Evolutionary conservation across 1,140 invertebrate genomes (phyloP).

Genomic region (Bombus breviceps): DNA sequence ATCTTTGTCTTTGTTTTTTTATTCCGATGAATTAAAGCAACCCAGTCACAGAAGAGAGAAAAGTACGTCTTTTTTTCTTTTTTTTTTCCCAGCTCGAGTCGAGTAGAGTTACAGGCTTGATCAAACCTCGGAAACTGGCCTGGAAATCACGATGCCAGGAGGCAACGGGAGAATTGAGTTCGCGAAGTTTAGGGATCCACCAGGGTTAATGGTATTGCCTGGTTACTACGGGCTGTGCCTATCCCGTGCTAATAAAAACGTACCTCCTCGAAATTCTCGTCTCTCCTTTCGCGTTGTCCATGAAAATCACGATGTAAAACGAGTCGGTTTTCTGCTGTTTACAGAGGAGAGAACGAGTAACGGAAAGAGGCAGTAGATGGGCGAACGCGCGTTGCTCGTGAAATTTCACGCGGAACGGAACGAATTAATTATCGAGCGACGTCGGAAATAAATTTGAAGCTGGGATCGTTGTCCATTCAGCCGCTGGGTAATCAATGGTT

Average conservation of each 20-base stretch:
- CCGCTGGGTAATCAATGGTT: conserved; percentile 34
- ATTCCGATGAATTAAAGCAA: neutral
- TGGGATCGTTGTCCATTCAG: conserved; percentile 30
- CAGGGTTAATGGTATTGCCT: conserved; percentile 76
- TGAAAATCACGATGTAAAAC: conserved; percentile 12
- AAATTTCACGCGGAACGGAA: conserved; percentile 12
- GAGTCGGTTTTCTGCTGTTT: neutral
- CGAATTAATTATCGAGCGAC: conserved; percentile 40
- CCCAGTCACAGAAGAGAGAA: neutral
- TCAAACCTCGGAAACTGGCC: conserved; percentile 3
- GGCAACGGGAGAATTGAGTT: conserved; percentile 72
- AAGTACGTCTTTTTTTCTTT: neutral
- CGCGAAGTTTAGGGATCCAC: conserved; percentile 72
- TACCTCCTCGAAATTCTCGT: neutral
- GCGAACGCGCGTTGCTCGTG: neutral
- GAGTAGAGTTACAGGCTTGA: neutral
- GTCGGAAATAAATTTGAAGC: conserved; percentile 37
- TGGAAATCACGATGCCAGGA: conserved; percentile 40
- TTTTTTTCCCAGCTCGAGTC: neutral
- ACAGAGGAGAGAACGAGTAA: neutral
- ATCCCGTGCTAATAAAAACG: conserved; percentile 69
- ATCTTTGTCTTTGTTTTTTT: neutral
- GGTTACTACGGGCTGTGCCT: conserved; percentile 44
- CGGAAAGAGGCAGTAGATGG: neutral
- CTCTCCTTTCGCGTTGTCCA: no score